Percentiles rank a stretch among this genome's conserved stretches.
These are phyloP conservation scores for Channa maculata DNA, from an alignment of 2,113 vertebrate species.

Conservation along the genomic window DNA sequence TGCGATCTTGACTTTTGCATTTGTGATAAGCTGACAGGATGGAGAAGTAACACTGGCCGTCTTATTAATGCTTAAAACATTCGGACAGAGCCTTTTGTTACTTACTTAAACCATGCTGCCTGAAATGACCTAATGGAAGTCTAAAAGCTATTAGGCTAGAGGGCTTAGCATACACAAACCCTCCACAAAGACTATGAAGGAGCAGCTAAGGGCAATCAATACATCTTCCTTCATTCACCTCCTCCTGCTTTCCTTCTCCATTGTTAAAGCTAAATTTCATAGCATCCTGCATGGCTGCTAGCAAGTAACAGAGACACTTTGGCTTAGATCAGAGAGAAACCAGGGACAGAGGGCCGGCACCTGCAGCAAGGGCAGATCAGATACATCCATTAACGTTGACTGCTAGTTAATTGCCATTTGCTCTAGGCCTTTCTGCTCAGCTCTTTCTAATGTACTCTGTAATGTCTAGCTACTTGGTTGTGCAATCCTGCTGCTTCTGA, in stretches of 20 bases:
- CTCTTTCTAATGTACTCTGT: not conserved
- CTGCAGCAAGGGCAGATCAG: conserved; percentile 34
- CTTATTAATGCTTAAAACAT: conserved; percentile 78
- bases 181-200: conserved; percentile 45
- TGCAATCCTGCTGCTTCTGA: conserved; percentile 11
- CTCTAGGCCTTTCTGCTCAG: not conserved
- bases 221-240: conserved; percentile 48
- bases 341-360: conserved; percentile 17
- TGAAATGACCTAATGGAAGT: conserved; percentile 75
- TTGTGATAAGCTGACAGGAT: conserved; percentile 61
- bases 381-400: conserved; percentile 1
- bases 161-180: conserved; percentile 67
- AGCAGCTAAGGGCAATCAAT: conserved; percentile 75
- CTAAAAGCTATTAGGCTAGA: conserved; percentile 79
- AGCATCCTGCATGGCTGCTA: conserved; percentile 55
- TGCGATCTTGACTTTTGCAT: conserved; percentile 20
- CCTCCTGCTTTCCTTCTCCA: conserved; percentile 27
- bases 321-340: conserved; percentile 47
- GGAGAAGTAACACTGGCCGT: conserved; percentile 53
- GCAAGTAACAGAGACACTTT: conserved; percentile 61
- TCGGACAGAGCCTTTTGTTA: conserved; percentile 77
- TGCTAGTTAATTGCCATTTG: conserved; percentile 29
- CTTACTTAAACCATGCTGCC: conserved; percentile 78
- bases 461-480: not conserved
- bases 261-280: conserved; percentile 65